Evolutionary conservation across 2,113 vertebrate genomes (phyloP), one percentile per base, ranked within the genome.

Genomic region (Lampris incognitus): DNA sequence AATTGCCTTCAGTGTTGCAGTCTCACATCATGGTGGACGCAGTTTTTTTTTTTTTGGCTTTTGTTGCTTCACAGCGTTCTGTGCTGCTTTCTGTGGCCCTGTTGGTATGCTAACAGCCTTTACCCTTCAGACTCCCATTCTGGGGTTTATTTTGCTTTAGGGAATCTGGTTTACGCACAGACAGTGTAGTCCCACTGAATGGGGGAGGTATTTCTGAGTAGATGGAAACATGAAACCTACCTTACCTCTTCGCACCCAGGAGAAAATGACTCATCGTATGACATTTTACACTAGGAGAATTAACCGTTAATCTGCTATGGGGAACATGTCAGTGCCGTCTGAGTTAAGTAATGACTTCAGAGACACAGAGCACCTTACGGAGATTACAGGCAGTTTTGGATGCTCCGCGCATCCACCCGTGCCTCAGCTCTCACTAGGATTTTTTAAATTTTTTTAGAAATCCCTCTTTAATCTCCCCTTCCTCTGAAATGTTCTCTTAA

Each of bases 11-110:
- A 38, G 64, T 38, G 78, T 11, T 74, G 9, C 55, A 60, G 7
- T 76, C 61, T 68, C 60, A 24, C 74, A 74, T 40, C 78, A 59
- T 46, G 73, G 36, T 4, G 9, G 10, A 6, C 40, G 39, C 11
- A 46, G 10, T 48, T 52, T 79, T 84, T 38, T 48, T 84, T 82
- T 85, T 87, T 88, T 84, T 76, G 73, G 75, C 72, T 65, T 83
- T 52, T 72, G 48, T 39, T 83, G 81, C 86, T 82, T 58, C 36
- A 62, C 54, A 76, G 69, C 51, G 50, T 83, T 50, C 76, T 81
- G 63, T 74, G 56, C 65, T 52, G 36, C 65, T 78, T 80, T 70
- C 52, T 65, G 11, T 54, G 51, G 49, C 64, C 48, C 42, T 62
- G 1, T 67, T 68, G 78, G 71, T 65, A 56, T 57, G 62, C 59